Conservation (phyloP, 2,113 vertebrate genomes). For the Siphamia tubifer region DNA sequence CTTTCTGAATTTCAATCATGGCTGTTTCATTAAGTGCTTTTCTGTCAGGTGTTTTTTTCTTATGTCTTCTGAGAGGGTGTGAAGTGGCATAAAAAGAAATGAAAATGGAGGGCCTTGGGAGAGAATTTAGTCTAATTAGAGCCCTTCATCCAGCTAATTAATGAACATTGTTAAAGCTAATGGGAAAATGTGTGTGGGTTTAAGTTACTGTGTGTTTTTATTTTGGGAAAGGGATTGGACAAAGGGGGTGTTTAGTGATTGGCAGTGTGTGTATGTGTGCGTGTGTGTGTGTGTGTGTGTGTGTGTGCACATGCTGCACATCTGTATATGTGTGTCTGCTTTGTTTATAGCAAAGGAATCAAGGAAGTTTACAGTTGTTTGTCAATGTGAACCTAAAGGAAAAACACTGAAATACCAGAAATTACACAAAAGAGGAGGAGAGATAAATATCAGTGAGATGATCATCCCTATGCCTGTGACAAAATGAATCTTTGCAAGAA, state of each 20-base stretch:
- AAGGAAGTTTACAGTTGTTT: slow-evolving; percentile 40
- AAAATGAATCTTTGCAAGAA: background rate
- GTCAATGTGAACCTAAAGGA: background rate
- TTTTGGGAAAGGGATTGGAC: too few species aligned
- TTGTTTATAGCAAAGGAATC: slow-evolving; percentile 30
- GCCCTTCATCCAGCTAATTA: slow-evolving; percentile 37
- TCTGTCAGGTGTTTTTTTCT: background rate
- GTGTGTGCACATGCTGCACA: background rate
- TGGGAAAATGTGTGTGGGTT: slow-evolving; percentile 14
- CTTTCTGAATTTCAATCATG: too few species aligned
- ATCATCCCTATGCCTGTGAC: background rate
- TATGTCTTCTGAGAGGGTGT: background rate
- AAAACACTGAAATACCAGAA: slow-evolving; percentile 38
- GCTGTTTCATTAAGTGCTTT: background rate
- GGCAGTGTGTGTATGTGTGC: background rate
- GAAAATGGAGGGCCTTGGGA: slow-evolving; percentile 6
- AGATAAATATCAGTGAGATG: background rate
- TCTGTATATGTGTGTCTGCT: background rate
- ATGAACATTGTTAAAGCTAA: slow-evolving; percentile 38
- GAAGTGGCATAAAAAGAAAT: background rate
- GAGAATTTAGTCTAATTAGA: slow-evolving; percentile 21
- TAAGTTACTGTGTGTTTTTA: background rate
- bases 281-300: background rate
- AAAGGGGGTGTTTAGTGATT: background rate
- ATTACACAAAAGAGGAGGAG: slow-evolving; percentile 1